Percentiles rank a stretch among this genome's conserved stretches.
Evolutionary conservation across 2,888 invertebrate species (phyloP).

Genomic region (Mylabris sibirica): DNA sequence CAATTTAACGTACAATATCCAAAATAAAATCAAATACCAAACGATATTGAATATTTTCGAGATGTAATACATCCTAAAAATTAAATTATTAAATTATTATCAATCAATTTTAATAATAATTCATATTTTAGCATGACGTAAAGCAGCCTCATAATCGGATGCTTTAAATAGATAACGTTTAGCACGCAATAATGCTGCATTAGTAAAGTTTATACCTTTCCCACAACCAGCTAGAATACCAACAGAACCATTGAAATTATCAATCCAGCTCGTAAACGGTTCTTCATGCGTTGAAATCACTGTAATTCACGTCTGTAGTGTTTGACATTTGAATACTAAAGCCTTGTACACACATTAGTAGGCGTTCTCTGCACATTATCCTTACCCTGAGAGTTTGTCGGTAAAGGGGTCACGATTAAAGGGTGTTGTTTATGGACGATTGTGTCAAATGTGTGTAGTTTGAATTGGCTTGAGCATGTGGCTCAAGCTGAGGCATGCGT

Average conservation of each 20-base stretch:
- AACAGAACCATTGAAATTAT: slow-evolving; percentile 91
- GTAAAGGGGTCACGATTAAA: too few relatives aligned
- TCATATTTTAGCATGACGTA: slow-evolving; percentile 64
- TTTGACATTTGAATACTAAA: too few relatives aligned
- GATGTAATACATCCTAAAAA: slow-evolving; percentile 18
- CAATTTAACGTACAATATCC: slow-evolving; percentile 23
- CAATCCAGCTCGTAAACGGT: slow-evolving; percentile 83
- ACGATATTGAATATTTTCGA: slow-evolving; percentile 9
- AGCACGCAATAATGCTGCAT: slow-evolving; percentile 69
- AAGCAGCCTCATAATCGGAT: slow-evolving; percentile 62
- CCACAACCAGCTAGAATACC: slow-evolving; percentile 76
- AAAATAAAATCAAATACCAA: slow-evolving; percentile 20
- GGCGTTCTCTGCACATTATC: too few relatives aligned
- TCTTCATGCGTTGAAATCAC: slow-evolving; percentile 68
- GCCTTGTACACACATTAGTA: too few relatives aligned
- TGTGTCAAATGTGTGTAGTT: too few relatives aligned
- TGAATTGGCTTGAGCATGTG: too few relatives aligned
- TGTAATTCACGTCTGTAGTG: too few relatives aligned
- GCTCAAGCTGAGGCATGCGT: too few relatives aligned
- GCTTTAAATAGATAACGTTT: slow-evolving; percentile 74
- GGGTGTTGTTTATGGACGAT: too few relatives aligned
- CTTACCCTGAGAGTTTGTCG: too few relatives aligned
- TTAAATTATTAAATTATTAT: not conserved
- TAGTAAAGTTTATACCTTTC: slow-evolving; percentile 67
- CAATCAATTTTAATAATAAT: too few relatives aligned